Conservation (phyloP, 2,113 vertebrate genomes). For the Benitochromis conjunctus region DNA sequence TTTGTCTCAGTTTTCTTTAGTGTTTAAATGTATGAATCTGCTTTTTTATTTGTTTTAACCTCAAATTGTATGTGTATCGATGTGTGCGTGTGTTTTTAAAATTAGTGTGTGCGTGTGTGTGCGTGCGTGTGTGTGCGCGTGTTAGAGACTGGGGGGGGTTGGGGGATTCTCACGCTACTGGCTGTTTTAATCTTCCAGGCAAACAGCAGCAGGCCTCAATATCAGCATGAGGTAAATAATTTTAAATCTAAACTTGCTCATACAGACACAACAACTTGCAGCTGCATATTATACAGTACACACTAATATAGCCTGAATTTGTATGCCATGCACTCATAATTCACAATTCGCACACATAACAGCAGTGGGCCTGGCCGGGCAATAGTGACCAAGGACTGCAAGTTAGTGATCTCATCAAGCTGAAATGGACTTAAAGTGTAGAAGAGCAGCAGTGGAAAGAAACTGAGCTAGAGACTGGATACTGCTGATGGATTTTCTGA, state of each 20-base stretch:
- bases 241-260: neutral
- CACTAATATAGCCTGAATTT: neutral
- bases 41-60: neutral
- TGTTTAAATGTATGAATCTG: neutral
- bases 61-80: neutral
- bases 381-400: neutral
- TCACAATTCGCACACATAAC: neutral
- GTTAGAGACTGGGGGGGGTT: neutral
- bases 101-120: neutral
- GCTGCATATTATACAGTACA: neutral
- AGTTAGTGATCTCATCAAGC: neutral
- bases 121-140: neutral
- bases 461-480: neutral
- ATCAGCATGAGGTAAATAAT: conserved; percentile 13
- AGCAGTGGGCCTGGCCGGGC: neutral
- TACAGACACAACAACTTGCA: neutral
- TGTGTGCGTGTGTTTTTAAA: neutral
- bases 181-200: conserved; percentile 21
- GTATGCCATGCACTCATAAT: neutral
- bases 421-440: neutral
- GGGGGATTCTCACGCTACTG: neutral
- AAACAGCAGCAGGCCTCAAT: conserved; percentile 22
- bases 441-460: neutral
- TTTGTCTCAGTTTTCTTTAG: neutral
- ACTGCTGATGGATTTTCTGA: neutral